Conservation (phyloP, 2,113 vertebrate genomes). For the Odobenus rosmarus region DNA sequence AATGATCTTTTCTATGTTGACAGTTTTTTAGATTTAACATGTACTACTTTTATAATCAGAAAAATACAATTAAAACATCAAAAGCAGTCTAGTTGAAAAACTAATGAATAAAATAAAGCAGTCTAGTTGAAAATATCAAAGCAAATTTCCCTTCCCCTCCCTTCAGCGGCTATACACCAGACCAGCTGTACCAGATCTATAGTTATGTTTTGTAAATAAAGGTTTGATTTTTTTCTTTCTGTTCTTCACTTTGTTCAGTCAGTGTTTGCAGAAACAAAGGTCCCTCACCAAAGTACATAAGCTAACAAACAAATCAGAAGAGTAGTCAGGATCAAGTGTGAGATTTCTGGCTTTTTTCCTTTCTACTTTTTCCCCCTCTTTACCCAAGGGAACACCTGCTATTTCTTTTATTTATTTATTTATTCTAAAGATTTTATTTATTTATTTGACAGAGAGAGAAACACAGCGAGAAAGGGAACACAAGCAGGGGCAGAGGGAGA, state of each 20-base stretch:
- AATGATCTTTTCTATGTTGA: not conserved
- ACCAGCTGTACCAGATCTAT: not conserved
- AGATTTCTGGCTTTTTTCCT: not conserved
- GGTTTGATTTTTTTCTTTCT: not conserved
- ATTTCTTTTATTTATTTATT: not conserved
- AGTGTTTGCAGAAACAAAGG: not conserved
- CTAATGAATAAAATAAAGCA: not conserved
- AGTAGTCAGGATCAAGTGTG: not conserved
- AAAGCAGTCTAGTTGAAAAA: not conserved
- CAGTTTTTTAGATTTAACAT: slow-evolving; percentile 33
- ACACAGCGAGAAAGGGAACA: too few relatives aligned
- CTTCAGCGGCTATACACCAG: not conserved
- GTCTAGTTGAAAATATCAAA: not conserved
- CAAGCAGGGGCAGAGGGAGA: too few relatives aligned
- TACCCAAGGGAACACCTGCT: not conserved
- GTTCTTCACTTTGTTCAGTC: not conserved
- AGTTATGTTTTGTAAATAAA: not conserved
- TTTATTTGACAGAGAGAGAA: too few relatives aligned
- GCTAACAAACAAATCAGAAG: not conserved
- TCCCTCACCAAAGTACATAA: not conserved
- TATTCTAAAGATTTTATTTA: too few relatives aligned
- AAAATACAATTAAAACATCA: slow-evolving; percentile 43
- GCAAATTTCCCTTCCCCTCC: not conserved
- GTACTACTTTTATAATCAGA: not conserved
- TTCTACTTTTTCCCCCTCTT: not conserved